Conservation (phyloP, 2,888 invertebrate species). For the Cephus nigrinus region DNA sequence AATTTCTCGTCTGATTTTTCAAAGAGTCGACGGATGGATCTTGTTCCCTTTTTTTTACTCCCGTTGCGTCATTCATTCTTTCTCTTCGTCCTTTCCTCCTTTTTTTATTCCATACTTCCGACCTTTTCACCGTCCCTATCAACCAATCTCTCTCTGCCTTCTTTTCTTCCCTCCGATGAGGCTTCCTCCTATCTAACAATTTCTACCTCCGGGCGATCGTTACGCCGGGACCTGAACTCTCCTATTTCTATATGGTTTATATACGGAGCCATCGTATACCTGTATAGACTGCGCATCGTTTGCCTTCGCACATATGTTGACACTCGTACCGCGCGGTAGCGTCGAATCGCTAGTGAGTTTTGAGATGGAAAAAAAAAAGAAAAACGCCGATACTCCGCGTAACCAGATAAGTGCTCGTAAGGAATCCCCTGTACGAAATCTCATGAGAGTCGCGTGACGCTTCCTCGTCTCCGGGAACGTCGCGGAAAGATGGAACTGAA, state of each 20-base stretch:
- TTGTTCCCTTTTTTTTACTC: background rate
- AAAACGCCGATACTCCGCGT: background rate
- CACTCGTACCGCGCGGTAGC: background rate
- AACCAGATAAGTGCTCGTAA: conserved; percentile 9
- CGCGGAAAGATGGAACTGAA: background rate
- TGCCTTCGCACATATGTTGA: background rate
- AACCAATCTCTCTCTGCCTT: background rate
- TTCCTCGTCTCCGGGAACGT: no score
- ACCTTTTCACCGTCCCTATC: background rate
- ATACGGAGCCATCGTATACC: background rate
- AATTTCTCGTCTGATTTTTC: conserved; percentile 35
- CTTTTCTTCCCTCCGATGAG: background rate
- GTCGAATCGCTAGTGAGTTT: background rate
- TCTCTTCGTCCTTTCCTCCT: background rate
- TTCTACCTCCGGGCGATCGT: background rate
- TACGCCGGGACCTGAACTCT: background rate
- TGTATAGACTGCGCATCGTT: background rate
- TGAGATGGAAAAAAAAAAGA: background rate
- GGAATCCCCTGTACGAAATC: conserved; percentile 4
- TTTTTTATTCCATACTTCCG: background rate
- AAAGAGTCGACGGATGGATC: conserved; percentile 18
- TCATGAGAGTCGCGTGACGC: background rate
- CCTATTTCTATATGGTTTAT: background rate
- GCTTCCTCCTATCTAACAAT: background rate
- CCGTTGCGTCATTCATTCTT: background rate